These are phyloP conservation scores for Tamias sibiricus DNA, from an alignment of 2,113 vertebrate genomes.

Conservation along the genomic window DNA sequence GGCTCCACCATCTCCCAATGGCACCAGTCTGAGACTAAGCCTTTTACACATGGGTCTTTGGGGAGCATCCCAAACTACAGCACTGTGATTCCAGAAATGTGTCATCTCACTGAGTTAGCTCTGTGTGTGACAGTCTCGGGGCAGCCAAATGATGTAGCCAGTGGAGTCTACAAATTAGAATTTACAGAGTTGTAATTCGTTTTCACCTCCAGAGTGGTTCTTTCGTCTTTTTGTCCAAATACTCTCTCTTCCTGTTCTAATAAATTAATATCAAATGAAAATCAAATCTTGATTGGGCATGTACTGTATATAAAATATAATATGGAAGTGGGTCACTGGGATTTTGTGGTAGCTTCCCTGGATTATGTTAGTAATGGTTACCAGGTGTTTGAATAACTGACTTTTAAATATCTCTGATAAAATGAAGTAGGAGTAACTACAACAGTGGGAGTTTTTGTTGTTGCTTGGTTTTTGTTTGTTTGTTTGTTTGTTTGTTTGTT, in stretches of 20 bases:
- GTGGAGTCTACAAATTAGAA: not conserved
- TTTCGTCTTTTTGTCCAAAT: not conserved
- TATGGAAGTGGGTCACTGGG: not conserved
- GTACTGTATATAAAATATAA: not conserved
- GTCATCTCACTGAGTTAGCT: not conserved
- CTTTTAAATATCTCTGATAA: constrained; percentile 2
- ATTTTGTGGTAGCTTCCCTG: constrained; percentile 1
- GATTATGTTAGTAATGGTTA: not conserved
- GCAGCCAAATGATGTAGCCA: not conserved
- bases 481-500: too few relatives aligned
- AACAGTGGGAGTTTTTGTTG: not conserved
- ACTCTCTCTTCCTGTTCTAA: not conserved
- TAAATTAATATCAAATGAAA: not conserved
- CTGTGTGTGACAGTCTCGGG: not conserved
- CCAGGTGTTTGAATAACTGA: constrained; percentile 7
- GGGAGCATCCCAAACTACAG: not conserved
- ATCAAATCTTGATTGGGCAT: not conserved
- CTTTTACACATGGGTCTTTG: not conserved
- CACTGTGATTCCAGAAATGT: not conserved
- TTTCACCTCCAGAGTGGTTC: not conserved
- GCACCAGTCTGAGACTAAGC: not conserved
- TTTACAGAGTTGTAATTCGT: not conserved
- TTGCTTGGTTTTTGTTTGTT: too few relatives aligned
- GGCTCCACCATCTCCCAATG: not conserved
- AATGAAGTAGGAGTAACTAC: constrained; percentile 25